A percentile compares a stretch with the other conserved stretches of the same genome.
phyloP scores from a whole-genome alignment of 2,113 vertebrate species.

The Coturnix japonica region DNA sequence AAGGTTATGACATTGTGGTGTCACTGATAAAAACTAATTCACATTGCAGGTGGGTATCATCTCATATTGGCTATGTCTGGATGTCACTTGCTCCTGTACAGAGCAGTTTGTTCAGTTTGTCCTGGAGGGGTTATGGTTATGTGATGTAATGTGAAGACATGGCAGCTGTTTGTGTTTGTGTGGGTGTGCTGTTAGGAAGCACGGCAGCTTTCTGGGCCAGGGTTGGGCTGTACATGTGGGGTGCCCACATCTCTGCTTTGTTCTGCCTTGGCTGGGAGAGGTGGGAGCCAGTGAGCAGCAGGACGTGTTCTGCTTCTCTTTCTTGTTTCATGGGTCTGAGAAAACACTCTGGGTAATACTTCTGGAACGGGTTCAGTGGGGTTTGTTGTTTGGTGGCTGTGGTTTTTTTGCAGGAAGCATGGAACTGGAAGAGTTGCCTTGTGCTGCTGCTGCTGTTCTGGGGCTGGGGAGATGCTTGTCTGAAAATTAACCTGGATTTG shows the following conservation, averaged over 20 bases:
- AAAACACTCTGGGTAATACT: not conserved
- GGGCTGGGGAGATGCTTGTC: not conserved
- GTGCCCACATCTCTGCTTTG: not conserved
- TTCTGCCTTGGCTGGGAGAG: not conserved
- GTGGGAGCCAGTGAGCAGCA: not conserved
- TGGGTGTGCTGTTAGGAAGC: not conserved
- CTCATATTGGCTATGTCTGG: not conserved
- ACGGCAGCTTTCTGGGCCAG: not conserved
- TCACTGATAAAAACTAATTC: not conserved
- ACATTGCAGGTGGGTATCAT: not conserved
- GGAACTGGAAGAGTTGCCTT: not conserved
- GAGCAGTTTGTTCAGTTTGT: not conserved
- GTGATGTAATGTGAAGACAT: not conserved
- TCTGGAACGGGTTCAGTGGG: not conserved
- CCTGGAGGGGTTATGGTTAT: not conserved
- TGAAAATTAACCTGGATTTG: not conserved
- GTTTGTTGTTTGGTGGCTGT: not conserved
- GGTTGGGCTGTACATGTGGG: not conserved
- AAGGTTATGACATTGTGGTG: not conserved
- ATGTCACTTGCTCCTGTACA: not conserved
- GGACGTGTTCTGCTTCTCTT: not conserved
- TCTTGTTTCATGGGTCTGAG: constrained; percentile 12
- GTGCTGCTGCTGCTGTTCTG: not conserved
- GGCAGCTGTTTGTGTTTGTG: not conserved
- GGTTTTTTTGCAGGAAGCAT: not conserved